phyloP scores from a whole-genome alignment of 2,888 invertebrate species.

The Acronicta leporina region DNA sequence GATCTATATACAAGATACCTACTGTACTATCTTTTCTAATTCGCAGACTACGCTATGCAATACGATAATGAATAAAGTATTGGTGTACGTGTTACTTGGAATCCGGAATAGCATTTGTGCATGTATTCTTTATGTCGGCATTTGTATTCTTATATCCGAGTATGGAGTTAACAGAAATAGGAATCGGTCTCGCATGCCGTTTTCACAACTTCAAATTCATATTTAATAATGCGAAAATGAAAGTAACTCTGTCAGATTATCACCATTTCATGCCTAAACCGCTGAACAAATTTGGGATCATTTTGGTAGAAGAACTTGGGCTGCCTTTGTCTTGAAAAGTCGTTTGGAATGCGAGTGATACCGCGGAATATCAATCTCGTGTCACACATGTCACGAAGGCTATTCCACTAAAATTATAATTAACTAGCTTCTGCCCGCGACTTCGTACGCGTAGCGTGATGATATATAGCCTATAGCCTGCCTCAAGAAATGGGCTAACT shows the following conservation, averaged over 20 bases:
- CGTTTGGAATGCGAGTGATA: no score
- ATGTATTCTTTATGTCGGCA: neutral
- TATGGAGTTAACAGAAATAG: neutral
- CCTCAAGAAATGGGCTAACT: no score
- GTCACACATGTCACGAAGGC: slow-evolving; percentile 15
- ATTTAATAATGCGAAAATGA: no score
- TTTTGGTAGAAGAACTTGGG: no score
- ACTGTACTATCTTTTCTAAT: slow-evolving; percentile 6
- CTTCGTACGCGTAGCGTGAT: no score
- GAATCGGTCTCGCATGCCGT: slow-evolving; percentile 6
- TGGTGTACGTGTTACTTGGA: neutral
- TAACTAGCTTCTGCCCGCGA: no score
- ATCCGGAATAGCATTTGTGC: slow-evolving; percentile 10
- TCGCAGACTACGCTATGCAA: neutral
- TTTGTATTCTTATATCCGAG: slow-evolving; percentile 16
- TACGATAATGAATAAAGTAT: slow-evolving; percentile 6
- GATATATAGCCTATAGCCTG: no score
- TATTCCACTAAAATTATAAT: slow-evolving; percentile 23
- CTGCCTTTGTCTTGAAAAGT: no score
- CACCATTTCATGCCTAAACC: no score
- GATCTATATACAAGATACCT: neutral
- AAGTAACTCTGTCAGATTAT: no score
- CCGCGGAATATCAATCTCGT: no score
- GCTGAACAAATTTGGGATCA: no score
- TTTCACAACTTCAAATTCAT: neutral